Evolutionary conservation across 2,113 vertebrate species (phyloP), one percentile per base, ranked within the genome.

Genomic region (Gymnarchus niloticus): DNA sequence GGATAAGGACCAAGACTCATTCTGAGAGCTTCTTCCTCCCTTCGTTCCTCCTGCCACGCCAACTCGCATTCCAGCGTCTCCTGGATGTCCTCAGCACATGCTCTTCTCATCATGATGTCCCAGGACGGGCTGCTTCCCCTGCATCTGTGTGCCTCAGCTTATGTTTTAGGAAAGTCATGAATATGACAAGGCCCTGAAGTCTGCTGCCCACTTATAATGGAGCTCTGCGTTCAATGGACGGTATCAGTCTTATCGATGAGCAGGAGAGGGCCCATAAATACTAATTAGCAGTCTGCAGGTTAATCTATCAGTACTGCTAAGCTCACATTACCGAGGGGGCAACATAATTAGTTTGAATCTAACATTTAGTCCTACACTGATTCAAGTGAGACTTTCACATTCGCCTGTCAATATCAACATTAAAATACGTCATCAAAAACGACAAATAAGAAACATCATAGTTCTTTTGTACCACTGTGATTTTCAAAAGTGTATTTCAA

Each of bases 41-140:
- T 17, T 49, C 46, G 25, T 0, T 0, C 82, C 86, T 8, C 10
- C 73, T 84, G 41, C 81, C 56, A 65, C 25, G 19, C 59, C 14
- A 49, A 6, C 41, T 51, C 23, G 56, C 69, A 84, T 57, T 84
- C 65, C 86, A 56, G 61, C 49, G 5, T 52, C 46, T 54, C 4
- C 4, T 19, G 59, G 51, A 59, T 56, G 81, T 14, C 37, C 33
- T 54, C 21, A 6, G 33, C 77, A 33, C 59, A 48, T 76, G 81
- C 57, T 54, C 23, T 84, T 87, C 57, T 84, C 48, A 87, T 77
- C 65, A 54, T n/a, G 17, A 52, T 54, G 33, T 3, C n/a, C 73
- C 65, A 78, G 21, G 19, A 25, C 7, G 23, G 21, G 48, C 10
- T 85, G 21, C 19, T n/a, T 10, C 56, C 56, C 23, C 12, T 3